These are phyloP conservation scores for Rotaria sp. DNA, from an alignment of 2,888 invertebrate genomes.

Conservation along the genomic window DNA sequence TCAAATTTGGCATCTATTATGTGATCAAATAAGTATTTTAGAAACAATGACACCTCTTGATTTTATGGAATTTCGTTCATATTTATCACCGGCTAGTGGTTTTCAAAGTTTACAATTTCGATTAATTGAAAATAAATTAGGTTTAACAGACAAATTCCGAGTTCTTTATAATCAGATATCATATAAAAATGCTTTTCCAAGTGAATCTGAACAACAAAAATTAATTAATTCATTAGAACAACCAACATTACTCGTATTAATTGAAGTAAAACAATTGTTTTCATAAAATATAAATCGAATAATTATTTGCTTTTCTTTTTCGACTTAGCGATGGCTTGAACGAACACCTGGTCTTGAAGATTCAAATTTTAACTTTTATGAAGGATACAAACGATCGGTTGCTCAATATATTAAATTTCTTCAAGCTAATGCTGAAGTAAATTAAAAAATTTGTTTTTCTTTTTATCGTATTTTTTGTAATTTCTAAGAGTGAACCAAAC, in stretches of 20 bases:
- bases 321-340: conserved; percentile 70
- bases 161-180: conserved; percentile 83
- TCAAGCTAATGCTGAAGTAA: conserved; percentile 33
- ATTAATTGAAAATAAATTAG: conserved; percentile 81
- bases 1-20: conserved; percentile 81
- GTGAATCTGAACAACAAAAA: conserved; percentile 63
- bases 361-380: conserved; percentile 68
- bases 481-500: conserved; percentile 47
- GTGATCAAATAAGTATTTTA: conserved; percentile 89
- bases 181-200: conserved; percentile 74
- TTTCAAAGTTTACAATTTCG: conserved; percentile 93
- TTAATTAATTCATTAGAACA: conserved; percentile 70
- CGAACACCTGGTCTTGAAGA: conserved; percentile 81
- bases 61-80: conserved; percentile 86
- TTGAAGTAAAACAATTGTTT: conserved; percentile 60
- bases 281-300: not conserved
- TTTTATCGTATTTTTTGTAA: not conserved
- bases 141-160: conserved; percentile 61
- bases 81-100: conserved; percentile 87
- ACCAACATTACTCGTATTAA: conserved; percentile 74
- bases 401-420: conserved; percentile 35
- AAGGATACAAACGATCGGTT: conserved; percentile 56
- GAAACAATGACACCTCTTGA: conserved; percentile 98
- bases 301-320: conserved; percentile 33
- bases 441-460: not conserved